These are phyloP conservation scores for Enteromius trimaculatus DNA, from an alignment of 2,797 vertebrate species.

Conservation along the genomic window DNA sequence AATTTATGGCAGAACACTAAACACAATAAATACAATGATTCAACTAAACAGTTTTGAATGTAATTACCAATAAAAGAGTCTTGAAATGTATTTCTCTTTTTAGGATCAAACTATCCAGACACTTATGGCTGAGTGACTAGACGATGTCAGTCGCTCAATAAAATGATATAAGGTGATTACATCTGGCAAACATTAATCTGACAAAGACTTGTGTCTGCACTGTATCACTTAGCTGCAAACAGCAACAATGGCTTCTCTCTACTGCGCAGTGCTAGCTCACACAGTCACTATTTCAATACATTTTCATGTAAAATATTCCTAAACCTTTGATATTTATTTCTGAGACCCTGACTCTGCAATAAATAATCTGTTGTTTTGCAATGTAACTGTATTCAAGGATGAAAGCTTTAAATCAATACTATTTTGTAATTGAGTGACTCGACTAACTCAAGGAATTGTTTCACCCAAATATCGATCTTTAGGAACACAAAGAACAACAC, in stretches of 20 bases:
- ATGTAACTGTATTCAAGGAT: conserved; percentile 32
- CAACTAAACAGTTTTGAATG: not conserved
- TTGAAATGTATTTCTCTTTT: not conserved
- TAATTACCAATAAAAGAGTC: not conserved
- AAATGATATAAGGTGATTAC: not conserved
- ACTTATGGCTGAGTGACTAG: not conserved
- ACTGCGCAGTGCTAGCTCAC: not conserved
- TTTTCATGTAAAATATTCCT: not conserved
- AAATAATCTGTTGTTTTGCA: not conserved
- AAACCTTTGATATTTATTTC: not conserved
- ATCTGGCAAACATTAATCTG: conserved; percentile 14
- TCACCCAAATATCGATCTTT: conserved; percentile 34
- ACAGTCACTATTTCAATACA: not conserved
- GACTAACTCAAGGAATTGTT: conserved; percentile 29
- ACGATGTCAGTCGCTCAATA: not conserved
- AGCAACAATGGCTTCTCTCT: not conserved
- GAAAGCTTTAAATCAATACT: conserved; percentile 41
- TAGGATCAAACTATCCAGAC: not conserved
- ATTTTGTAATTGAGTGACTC: conserved; percentile 43
- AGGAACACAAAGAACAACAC: conserved; percentile 34
- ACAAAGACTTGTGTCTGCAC: not conserved
- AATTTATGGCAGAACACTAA: not conserved
- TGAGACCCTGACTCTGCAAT: not conserved
- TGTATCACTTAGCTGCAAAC: not conserved
- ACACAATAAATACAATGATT: not conserved